Base-by-base conservation (phyloP, 35 echinoderm and acorn worm genomes). In the Acanthaster planci region DNA sequence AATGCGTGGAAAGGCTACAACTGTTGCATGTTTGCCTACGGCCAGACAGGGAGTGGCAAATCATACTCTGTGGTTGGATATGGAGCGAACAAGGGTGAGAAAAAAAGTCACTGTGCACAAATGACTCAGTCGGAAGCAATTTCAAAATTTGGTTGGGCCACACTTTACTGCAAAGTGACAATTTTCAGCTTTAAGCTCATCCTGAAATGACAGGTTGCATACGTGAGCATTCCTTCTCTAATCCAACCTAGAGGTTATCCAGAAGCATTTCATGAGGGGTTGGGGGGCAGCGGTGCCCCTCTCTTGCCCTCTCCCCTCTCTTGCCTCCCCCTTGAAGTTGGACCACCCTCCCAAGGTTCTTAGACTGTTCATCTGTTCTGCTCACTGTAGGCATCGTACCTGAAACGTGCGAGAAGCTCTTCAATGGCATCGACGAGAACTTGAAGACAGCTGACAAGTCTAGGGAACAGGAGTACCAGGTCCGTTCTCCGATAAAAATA, bases 11-110 rank as follows among this genome's bases (percentile, higher is more conserved):
- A 90, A 39, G 95, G 95, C 1, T 97, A 97, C 52, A 97, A 97
- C 85, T 97, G 88, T 40, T 97, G 91, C 80, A 67, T 97, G 16
- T 97, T 97, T 97, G 95, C 95, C n/a, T 97, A 97, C 78, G 95
- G 95, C 40, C 95, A 97, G 76, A 97, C 95, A 32, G 95, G 95
- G 18, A 93, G 91, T 82, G 95, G 95, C 17, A 97, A 97, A 35
- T 97, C 95, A 9, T 97, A 93, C 44, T 97, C 95, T 40, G 86
- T 97, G 22, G 85, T 97, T 21, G 95, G 95, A 23, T 97, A 97
- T 82, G 91, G 95, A 26, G 39, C 82, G 60, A 97, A 97, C 82
- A 97, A 91, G 85, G 95, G 95, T 97, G 85, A 82, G 40, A 22
- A 19, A 81, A 52, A 15, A 81, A 47, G 12, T 47, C 4, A 47